A percentile compares a stretch with the other conserved stretches of the same genome.
Evolutionary conservation across 2,797 vertebrate species (phyloP).

Genomic region (Bryconaethiops microstoma): DNA sequence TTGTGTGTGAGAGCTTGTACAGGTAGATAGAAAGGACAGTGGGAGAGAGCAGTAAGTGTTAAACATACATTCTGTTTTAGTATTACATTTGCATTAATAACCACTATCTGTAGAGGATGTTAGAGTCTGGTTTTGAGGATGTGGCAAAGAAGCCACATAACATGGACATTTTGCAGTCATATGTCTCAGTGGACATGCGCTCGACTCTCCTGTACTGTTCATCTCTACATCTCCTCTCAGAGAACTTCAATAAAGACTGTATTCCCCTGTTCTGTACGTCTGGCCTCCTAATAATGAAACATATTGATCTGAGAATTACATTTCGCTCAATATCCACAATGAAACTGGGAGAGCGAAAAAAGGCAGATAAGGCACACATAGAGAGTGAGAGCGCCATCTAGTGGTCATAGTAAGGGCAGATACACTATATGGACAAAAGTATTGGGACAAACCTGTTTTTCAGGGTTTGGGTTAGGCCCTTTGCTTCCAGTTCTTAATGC

Average conservation of each 20-base stretch:
- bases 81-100: background rate
- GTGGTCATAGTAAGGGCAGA: slow-evolving; percentile 42
- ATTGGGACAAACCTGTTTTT: too few species aligned
- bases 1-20: background rate
- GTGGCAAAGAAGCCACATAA: slow-evolving; percentile 15
- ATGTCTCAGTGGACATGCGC: slow-evolving; percentile 35
- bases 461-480: too few species aligned
- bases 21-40: background rate
- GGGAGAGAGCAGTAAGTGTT: background rate
- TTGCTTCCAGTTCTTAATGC: too few species aligned
- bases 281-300: slow-evolving; percentile 80
- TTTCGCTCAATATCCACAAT: slow-evolving; percentile 70
- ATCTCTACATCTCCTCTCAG: slow-evolving; percentile 62
- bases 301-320: slow-evolving; percentile 76
- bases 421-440: too few species aligned
- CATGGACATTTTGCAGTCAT: slow-evolving; percentile 58
- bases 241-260: slow-evolving; percentile 82
- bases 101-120: background rate
- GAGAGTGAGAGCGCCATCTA: slow-evolving; percentile 66
- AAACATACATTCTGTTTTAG: background rate
- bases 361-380: slow-evolving; percentile 36
- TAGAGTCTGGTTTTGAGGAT: slow-evolving; percentile 33
- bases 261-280: slow-evolving; percentile 70
- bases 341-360: slow-evolving; percentile 32
- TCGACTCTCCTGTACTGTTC: slow-evolving; percentile 41